Conservation (phyloP, 2,888 invertebrate species). For the Acanthosepion esculentum region DNA sequence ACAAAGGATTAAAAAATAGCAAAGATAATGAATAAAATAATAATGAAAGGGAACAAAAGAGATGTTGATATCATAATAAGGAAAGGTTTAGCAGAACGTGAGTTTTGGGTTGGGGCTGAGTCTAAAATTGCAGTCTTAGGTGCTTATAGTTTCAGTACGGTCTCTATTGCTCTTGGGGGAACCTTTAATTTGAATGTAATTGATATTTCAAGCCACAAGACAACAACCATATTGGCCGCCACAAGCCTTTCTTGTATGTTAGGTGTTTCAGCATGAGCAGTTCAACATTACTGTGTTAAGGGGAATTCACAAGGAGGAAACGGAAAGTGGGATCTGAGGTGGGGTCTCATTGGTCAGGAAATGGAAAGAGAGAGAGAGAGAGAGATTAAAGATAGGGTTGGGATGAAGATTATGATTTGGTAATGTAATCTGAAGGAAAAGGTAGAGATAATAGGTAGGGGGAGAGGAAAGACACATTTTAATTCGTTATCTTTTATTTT, state of each 20-base stretch:
- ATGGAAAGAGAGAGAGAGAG: not conserved
- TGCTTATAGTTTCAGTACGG: not conserved
- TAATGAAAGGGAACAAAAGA: not conserved
- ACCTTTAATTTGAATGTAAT: constrained; percentile 33
- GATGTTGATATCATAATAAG: not conserved
- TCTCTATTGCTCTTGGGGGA: constrained; percentile 21
- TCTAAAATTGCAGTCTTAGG: constrained; percentile 20
- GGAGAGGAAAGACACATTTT: too few species aligned
- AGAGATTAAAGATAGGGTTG: not conserved
- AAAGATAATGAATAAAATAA: not conserved
- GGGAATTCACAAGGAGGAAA: not conserved
- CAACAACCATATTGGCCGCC: constrained; percentile 6
- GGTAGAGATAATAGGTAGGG: too few species aligned
- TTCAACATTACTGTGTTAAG: constrained; percentile 4
- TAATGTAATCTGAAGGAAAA: too few species aligned
- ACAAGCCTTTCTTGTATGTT: not conserved
- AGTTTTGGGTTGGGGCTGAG: not conserved
- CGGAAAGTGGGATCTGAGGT: constrained; percentile 14
- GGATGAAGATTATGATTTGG: not conserved
- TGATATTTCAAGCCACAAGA: constrained; percentile 33
- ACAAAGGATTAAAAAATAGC: not conserved
- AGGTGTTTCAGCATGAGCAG: constrained; percentile 22
- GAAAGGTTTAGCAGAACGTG: not conserved
- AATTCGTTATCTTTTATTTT: too few species aligned
- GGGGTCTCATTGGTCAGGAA: not conserved